Conservation (phyloP, 2,797 vertebrate genomes). For the Peromyscus melanophrys region DNA sequence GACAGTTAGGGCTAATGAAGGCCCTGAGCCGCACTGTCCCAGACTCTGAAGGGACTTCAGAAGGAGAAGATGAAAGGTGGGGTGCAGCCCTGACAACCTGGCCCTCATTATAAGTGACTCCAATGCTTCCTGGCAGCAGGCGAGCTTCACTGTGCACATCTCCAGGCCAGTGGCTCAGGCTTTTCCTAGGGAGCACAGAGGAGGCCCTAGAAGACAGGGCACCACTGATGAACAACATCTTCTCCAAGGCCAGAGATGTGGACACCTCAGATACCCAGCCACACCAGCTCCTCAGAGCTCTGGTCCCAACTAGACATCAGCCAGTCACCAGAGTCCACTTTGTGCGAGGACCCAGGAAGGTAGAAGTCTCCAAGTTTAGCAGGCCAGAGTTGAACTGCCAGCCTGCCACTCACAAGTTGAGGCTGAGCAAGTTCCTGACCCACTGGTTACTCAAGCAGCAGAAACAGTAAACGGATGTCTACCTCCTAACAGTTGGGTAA, state of each 20-base stretch:
- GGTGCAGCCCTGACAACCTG: not conserved
- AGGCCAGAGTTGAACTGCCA: not conserved
- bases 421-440: not conserved
- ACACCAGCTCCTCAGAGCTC: not conserved
- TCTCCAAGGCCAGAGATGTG: not conserved
- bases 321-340: not conserved
- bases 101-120: not conserved
- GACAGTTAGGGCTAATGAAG: constrained; percentile 47
- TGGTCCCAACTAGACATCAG: too few species aligned
- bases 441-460: not conserved
- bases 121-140: not conserved
- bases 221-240: not conserved
- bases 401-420: not conserved
- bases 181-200: not conserved
- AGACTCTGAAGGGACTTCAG: constrained; percentile 41
- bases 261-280: not conserved
- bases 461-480: not conserved
- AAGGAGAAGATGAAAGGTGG: constrained; percentile 60
- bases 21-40: not conserved
- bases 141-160: rapidly evolving
- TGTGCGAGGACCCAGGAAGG: not conserved
- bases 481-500: not conserved
- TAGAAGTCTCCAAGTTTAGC: not conserved
- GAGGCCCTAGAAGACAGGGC: not conserved
- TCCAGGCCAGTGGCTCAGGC: not conserved